phyloP scores from a whole-genome alignment of 1,140 invertebrate genomes.

The Danaus melanippus region DNA sequence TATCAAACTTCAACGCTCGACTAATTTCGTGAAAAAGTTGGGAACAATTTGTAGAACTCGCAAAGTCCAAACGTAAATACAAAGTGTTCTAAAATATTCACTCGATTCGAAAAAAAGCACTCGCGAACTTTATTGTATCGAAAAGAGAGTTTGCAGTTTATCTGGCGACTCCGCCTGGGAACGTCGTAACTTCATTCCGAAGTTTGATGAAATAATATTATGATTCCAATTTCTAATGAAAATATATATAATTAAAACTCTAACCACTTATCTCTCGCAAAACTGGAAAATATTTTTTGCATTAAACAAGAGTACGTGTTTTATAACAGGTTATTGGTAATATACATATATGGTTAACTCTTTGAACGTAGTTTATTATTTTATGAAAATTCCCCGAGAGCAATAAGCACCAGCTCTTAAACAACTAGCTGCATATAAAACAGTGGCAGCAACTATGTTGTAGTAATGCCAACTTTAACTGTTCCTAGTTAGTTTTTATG shows the following conservation, averaged over 20 bases:
- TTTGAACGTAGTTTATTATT: conserved; percentile 10
- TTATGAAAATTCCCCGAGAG: conserved; percentile 10
- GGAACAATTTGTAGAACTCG: conserved; percentile 27
- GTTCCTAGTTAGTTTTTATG: conserved; percentile 12
- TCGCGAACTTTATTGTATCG: conserved; percentile 32
- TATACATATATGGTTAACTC: background rate
- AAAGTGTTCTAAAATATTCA: conserved; percentile 39
- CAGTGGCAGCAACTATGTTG: conserved; percentile 7
- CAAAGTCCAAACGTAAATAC: conserved; percentile 33
- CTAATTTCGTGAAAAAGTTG: conserved; percentile 28
- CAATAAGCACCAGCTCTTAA: conserved; percentile 13
- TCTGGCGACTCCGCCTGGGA: conserved; percentile 24
- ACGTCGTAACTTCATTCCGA: conserved; percentile 29
- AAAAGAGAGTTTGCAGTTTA: conserved; percentile 36
- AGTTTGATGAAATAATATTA: conserved; percentile 43
- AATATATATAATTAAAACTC: conserved; percentile 17
- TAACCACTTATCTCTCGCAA: conserved; percentile 7
- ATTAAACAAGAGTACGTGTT: background rate
- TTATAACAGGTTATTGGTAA: background rate
- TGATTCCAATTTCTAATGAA: conserved; percentile 21
- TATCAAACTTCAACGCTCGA: conserved; percentile 17
- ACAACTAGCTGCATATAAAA: conserved; percentile 8
- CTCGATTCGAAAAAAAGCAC: conserved; percentile 31
- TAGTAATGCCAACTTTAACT: conserved; percentile 10
- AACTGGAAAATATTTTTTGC: background rate